Evolutionary conservation across 2,888 invertebrate genomes (phyloP).

Genomic region (Aphidius colemani): DNA sequence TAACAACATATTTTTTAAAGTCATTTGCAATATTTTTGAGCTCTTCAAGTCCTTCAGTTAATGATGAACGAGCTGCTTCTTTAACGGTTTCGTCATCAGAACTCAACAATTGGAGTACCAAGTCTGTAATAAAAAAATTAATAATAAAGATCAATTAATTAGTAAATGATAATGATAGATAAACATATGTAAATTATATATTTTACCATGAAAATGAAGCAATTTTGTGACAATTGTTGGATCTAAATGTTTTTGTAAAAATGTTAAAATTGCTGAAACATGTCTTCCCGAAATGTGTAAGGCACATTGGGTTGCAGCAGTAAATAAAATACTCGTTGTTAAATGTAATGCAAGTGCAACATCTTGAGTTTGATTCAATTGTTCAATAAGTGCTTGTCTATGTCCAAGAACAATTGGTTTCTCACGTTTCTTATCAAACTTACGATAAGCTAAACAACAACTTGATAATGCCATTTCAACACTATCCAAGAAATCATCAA

Average conservation of each 20-base stretch:
- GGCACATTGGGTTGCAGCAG: constrained; percentile 78
- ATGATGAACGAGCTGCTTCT: constrained; percentile 61
- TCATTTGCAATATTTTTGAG: constrained; percentile 64
- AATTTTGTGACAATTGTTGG: constrained; percentile 70
- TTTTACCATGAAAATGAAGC: constrained; percentile 76
- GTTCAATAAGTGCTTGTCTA: constrained; percentile 78
- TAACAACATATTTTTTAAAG: constrained; percentile 60
- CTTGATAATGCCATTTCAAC: constrained; percentile 73
- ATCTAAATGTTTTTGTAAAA: constrained; percentile 72
- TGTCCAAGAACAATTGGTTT: constrained; percentile 77
- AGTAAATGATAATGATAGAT: constrained; percentile 1
- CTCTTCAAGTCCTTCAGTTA: constrained; percentile 61
- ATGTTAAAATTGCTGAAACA: constrained; percentile 79
- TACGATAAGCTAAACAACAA: constrained; percentile 82
- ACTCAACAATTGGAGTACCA: constrained; percentile 68
- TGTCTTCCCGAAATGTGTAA: constrained; percentile 93
- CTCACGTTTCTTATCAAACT: constrained; percentile 88
- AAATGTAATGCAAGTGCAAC: constrained; percentile 81
- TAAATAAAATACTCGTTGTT: constrained; percentile 78
- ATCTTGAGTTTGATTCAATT: constrained; percentile 75
- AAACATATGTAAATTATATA: constrained; percentile 15
- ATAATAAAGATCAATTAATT: constrained; percentile 8
- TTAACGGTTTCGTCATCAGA: constrained; percentile 62
- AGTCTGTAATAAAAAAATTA: constrained; percentile 62
- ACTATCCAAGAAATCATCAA: constrained; percentile 81